Percentiles rank a stretch among this genome's conserved stretches.
These are phyloP conservation scores for Brachionus sp. DNA, from an alignment of 1,140 invertebrate species.

Conservation along the genomic window DNA sequence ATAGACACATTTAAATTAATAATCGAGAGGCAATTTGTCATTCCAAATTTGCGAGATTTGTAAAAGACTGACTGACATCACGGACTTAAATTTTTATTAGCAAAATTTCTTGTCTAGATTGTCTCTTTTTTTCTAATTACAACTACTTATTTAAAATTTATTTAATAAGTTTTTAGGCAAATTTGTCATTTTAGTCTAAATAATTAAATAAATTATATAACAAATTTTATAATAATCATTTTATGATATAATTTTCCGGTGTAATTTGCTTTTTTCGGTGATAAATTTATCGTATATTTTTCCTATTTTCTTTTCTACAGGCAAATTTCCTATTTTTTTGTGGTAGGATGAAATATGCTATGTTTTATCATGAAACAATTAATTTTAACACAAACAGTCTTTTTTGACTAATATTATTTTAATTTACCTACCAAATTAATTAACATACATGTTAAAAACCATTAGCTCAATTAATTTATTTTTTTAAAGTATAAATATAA, in stretches of 20 bases:
- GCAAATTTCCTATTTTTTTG: neutral
- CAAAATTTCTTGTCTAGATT: neutral
- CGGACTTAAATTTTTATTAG: neutral
- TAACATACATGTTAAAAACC: neutral
- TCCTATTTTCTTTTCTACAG: neutral
- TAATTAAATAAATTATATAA: neutral
- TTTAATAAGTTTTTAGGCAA: neutral
- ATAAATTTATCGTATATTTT: neutral
- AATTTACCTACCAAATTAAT: neutral
- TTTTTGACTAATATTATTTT: neutral
- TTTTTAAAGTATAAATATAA: neutral
- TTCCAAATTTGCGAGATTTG: neutral
- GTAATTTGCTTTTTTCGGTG: neutral
- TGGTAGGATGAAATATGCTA: neutral
- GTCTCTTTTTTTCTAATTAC: neutral
- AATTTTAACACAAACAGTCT: neutral
- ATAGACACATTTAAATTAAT: neutral
- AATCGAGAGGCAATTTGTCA: neutral
- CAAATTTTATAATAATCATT: neutral
- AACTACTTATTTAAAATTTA: neutral
- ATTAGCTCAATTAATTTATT: neutral
- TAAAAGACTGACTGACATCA: neutral
- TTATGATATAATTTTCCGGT: neutral
- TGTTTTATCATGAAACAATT: neutral
- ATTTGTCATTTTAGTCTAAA: neutral